A percentile compares a stretch with the other conserved stretches of the same genome.
phyloP scores from a whole-genome alignment of 2,113 vertebrate species.

The Phaethornis superciliosus region DNA sequence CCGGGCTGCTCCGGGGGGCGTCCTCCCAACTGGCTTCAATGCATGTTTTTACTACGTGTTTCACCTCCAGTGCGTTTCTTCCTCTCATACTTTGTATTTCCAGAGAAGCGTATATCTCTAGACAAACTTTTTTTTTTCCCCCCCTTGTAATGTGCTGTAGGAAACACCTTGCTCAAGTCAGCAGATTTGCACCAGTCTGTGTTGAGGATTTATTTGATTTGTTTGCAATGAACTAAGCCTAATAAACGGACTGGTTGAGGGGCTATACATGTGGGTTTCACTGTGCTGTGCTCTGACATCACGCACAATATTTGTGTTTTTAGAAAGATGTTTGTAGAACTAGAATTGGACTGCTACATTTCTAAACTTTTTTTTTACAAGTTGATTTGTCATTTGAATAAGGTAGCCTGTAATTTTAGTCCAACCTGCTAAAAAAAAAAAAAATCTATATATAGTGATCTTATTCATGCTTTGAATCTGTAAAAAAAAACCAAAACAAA shows the following conservation, averaged over 20 bases:
- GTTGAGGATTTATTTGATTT: background rate
- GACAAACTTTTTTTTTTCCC: no score
- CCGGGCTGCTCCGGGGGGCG: rapidly evolving
- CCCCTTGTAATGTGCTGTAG: background rate
- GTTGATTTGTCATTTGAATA: background rate
- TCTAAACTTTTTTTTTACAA: background rate
- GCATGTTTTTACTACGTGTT: rapidly evolving
- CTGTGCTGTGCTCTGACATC: background rate
- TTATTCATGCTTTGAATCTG: background rate
- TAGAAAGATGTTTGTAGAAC: background rate
- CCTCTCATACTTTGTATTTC: rapidly evolving
- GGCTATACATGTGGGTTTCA: background rate
- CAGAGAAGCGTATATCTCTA: rapidly evolving
- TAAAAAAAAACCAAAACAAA: background rate
- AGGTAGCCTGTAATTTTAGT: background rate
- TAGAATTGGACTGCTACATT: background rate
- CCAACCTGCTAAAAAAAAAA: background rate
- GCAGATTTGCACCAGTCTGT: background rate
- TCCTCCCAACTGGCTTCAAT: rapidly evolving
- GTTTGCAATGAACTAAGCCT: background rate
- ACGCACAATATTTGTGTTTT: background rate
- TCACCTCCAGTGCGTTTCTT: rapidly evolving
- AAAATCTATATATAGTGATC: background rate
- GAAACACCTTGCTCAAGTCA: no score
- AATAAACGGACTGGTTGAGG: no score